A percentile compares a stretch with the other conserved stretches of the same genome.
These are phyloP conservation scores for Chrysopilus asiliformis DNA, from an alignment of 2,888 invertebrate species.

Conservation along the genomic window DNA sequence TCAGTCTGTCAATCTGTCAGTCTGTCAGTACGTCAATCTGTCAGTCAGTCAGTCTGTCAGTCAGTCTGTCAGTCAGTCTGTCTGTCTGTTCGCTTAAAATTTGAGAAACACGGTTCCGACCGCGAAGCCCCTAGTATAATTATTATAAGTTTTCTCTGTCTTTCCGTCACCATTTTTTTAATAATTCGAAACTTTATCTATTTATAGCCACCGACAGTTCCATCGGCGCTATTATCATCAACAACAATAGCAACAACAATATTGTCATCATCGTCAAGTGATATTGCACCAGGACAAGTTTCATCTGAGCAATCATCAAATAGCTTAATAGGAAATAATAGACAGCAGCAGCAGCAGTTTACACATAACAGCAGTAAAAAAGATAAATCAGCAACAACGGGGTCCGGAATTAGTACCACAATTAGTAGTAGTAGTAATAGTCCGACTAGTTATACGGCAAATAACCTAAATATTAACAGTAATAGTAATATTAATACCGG, in stretches of 20 bases:
- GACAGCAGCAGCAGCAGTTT: constrained; percentile 29
- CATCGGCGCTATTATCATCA: neutral
- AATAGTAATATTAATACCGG: constrained; percentile 11
- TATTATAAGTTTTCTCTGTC: too few relatives aligned
- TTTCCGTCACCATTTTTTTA: too few relatives aligned
- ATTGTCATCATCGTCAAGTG: too few relatives aligned
- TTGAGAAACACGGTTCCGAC: neutral
- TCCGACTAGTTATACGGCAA: constrained; percentile 13
- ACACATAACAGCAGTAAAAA: constrained; percentile 15
- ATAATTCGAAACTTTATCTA: too few relatives aligned
- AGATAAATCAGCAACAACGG: constrained; percentile 17
- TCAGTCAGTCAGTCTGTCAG: too few relatives aligned
- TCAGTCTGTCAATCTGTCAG: too few relatives aligned
- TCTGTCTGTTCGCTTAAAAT: too few relatives aligned
- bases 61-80: neutral
- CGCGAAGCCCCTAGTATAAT: neutral
- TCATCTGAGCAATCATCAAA: too few relatives aligned
- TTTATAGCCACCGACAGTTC: too few relatives aligned
- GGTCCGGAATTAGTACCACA: constrained; percentile 14
- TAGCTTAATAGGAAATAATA: constrained; percentile 20
- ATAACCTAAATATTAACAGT: constrained; percentile 12
- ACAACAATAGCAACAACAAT: constrained; percentile 11
- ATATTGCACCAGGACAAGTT: too few relatives aligned
- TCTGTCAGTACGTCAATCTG: too few relatives aligned
- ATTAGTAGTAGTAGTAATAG: constrained; percentile 7